Evolutionary conservation across 2,888 invertebrate species (phyloP), one percentile per base, ranked within the genome.

Genomic region (Coleophora deauratella): DNA sequence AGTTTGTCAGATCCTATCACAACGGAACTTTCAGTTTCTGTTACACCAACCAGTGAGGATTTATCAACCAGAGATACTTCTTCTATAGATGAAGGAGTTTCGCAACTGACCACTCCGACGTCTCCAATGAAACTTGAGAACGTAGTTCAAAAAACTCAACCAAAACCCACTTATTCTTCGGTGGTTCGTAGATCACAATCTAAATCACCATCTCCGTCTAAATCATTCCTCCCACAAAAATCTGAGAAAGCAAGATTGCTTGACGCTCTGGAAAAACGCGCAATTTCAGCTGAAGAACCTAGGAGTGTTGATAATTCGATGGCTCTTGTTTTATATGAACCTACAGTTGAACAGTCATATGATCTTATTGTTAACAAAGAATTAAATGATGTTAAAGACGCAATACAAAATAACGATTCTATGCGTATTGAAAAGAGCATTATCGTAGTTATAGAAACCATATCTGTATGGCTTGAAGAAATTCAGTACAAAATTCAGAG

Each of bases 401-500:
- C 92, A 1, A 78, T 92, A 9, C 77, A 87, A 37, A 76, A 68
- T 46, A 85, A 87, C 32, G 88, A 93, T 62, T 76, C 86, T 2
- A 69, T 77, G 1, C 72, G 87, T 10, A 87, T 91, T 33, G 92
- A 94, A 67, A 90, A 89, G 54, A 91, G 89, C 33, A 86, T 94
- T 9, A 88, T 93, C 9, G 90, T 91, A 14, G 89, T 94, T 0
- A 91, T 95, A 36, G 93, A 95, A 70, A 92, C 91, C 0, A 91
- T 96, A 33, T 93, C 94, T 0, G 91, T 91, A 10, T 95, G 95
- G 93, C 68, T 96, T 34, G 93, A 95, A 76, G 93, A 92, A 21
- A 93, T 95, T 44, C 94, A 94, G 64, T 94, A 94, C 53, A 89
- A 91, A 55, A 92, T 94, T 36, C 91, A 80, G 44, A 68, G 60